Conservation (phyloP, 1,140 invertebrate species). For the Euura saliciscinereae region DNA sequence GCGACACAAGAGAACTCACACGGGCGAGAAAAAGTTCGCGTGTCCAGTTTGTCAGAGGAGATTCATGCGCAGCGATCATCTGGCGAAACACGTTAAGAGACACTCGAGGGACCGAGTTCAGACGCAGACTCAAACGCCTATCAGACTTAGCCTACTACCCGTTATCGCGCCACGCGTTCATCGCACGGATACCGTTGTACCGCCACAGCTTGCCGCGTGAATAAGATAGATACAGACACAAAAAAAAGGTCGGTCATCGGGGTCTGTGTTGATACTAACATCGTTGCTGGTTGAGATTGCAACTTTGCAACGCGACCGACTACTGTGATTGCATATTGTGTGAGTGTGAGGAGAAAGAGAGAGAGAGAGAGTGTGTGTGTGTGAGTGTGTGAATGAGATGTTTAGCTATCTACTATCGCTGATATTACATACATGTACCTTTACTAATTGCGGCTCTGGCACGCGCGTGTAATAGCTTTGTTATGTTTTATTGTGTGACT, state of each 20-base stretch:
- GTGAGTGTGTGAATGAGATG: no score
- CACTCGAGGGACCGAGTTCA: constrained; percentile 71
- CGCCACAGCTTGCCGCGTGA: constrained; percentile 46
- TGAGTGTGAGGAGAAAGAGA: no score
- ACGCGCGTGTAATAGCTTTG: background rate
- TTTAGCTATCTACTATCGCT: no score
- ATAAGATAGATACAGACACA: background rate
- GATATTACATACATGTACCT: no score
- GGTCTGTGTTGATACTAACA: no score
- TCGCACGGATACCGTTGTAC: constrained; percentile 28
- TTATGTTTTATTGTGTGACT: background rate
- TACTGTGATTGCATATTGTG: no score
- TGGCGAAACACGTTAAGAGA: constrained; percentile 88
- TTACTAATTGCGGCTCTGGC: no score
- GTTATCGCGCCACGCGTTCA: constrained; percentile 45
- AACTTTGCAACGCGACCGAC: no score
- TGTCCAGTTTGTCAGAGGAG: constrained; percentile 85
- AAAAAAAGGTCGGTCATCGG: no score
- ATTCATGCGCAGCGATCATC: constrained; percentile 94
- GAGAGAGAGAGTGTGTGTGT: no score
- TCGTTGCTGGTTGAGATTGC: no score
- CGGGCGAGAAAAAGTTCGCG: constrained; percentile 94
- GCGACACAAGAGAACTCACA: constrained; percentile 91
- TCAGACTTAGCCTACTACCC: constrained; percentile 50
- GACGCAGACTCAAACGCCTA: constrained; percentile 22